Base-by-base conservation (phyloP, 2,797 vertebrate genomes). In the Masticophis lateralis region DNA sequence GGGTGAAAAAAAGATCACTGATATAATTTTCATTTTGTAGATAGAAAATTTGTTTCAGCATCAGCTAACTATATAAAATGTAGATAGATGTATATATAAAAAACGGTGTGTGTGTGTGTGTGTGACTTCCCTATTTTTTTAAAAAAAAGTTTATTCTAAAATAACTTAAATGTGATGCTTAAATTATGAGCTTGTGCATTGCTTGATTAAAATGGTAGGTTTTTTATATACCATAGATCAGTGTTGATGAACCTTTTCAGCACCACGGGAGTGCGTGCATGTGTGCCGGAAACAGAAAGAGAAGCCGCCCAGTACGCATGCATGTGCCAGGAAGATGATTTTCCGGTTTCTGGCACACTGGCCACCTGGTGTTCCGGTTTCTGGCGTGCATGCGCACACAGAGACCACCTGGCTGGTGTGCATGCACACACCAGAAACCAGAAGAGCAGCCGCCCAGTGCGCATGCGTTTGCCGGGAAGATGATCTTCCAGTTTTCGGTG, bases 361-460 rank as follows among this genome's bases (percentile, higher is more conserved):
- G 13, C 55, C 55, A 56, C 55, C 55, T 56, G 55, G 55, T 56
- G 13, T 56, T 56, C 13, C 3, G 3, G 55, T 56, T 56, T 56
- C 12, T 56, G 13, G 55, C 13, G 1, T 4, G 4, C 13, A 56
- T 4, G 3, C 13, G 0, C 3, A 2, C 2, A 14, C 11, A 13
- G 0, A 56, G 55, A 56, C 12, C 13, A 56, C 13, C 55, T 13
- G 55, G 13, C 13, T 2, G 13, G 55, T 56, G 13, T 13, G 13
- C 55, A 56, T 56, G 55, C 1, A 3, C 3, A 4, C 3, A 13
- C 55, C 3, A 1, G 55, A 56, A 56, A 56, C 3, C 0, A 1
- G 3, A 56, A 56, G 55, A 14, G 55, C 55, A 56, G 3, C 13
- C 0, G 10, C 12, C 13, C 3, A 3, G 10, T 53, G 10, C 53